Conservation (phyloP, 2,797 vertebrate genomes). For the Argentina silus region DNA sequence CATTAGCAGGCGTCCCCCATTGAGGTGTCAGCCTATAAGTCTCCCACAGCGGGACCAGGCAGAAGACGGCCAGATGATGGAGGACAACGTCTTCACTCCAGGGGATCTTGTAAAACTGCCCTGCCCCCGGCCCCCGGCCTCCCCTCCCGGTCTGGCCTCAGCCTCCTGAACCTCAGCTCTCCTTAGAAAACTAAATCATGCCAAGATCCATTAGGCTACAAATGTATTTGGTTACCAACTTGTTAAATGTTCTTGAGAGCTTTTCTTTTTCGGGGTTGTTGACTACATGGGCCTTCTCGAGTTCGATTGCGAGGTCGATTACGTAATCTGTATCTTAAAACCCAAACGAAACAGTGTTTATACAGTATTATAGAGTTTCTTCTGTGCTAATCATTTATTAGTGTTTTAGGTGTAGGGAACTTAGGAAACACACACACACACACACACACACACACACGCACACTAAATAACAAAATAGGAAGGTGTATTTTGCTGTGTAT, state of each 20-base stretch:
- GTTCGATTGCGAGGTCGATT: too few species aligned
- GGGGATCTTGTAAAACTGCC: constrained; percentile 80
- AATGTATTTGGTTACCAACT: constrained; percentile 67
- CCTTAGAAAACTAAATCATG: constrained; percentile 60
- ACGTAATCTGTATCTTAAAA: too few species aligned
- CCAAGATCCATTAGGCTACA: constrained; percentile 64
- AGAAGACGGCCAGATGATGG: constrained; percentile 49
- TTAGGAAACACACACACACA: too few species aligned
- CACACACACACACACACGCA: too few species aligned
- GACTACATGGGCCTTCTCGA: too few species aligned
- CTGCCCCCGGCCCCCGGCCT: constrained; percentile 40
- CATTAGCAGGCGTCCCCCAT: constrained; percentile 44
- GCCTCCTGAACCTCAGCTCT: constrained; percentile 24
- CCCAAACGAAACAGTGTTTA: too few species aligned
- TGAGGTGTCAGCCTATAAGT: constrained; percentile 69
- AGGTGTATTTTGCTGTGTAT: not conserved
- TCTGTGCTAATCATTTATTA: not conserved
- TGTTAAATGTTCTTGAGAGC: constrained; percentile 39
- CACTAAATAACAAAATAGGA: too few species aligned
- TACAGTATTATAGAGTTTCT: too few species aligned
- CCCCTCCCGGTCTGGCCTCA: constrained; percentile 30
- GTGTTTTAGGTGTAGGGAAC: too few species aligned
- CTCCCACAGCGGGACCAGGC: constrained; percentile 53
- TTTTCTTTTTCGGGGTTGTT: not conserved
- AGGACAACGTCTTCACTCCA: constrained; percentile 66